phyloP scores from a whole-genome alignment of 2,113 vertebrate species.

The Anarrhichthys ocellatus region DNA sequence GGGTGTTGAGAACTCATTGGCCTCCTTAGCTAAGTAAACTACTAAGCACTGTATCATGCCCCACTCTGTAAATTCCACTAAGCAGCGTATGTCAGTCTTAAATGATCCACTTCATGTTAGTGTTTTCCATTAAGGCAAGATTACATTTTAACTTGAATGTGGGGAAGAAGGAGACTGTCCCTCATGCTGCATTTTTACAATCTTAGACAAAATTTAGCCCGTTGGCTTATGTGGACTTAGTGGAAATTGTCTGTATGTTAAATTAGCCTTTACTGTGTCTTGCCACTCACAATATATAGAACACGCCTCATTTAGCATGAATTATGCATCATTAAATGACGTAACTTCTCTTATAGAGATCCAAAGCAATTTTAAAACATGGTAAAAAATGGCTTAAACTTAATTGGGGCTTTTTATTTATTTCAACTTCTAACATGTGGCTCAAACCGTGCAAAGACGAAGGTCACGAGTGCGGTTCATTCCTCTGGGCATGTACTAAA shows the following conservation, averaged over 20 bases:
- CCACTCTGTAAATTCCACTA: conserved; percentile 42
- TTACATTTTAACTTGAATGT: conserved; percentile 63
- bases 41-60: conserved; percentile 20
- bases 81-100: conserved; percentile 30
- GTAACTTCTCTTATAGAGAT: conserved; percentile 42
- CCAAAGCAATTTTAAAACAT: conserved; percentile 36
- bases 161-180: conserved; percentile 46
- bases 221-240: conserved; percentile 59
- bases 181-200: conserved; percentile 60
- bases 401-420: conserved; percentile 21
- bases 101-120: conserved; percentile 57
- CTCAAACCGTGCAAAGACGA: conserved; percentile 21
- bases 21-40: conserved; percentile 44
- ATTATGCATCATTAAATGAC: conserved; percentile 60
- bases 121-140: conserved; percentile 67
- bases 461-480: not conserved
- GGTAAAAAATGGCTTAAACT: conserved; percentile 18
- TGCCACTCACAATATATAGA: conserved; percentile 58
- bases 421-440: conserved; percentile 15
- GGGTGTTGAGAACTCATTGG: conserved; percentile 58
- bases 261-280: conserved; percentile 61
- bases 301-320: conserved; percentile 62
- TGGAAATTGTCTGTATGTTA: conserved; percentile 66
- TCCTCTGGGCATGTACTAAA: not conserved
- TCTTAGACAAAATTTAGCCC: conserved; percentile 43